Percentiles rank a stretch among this genome's conserved stretches.
These are phyloP conservation scores for Hydriomena furcata DNA, from an alignment of 2,888 invertebrate species.

Conservation along the genomic window DNA sequence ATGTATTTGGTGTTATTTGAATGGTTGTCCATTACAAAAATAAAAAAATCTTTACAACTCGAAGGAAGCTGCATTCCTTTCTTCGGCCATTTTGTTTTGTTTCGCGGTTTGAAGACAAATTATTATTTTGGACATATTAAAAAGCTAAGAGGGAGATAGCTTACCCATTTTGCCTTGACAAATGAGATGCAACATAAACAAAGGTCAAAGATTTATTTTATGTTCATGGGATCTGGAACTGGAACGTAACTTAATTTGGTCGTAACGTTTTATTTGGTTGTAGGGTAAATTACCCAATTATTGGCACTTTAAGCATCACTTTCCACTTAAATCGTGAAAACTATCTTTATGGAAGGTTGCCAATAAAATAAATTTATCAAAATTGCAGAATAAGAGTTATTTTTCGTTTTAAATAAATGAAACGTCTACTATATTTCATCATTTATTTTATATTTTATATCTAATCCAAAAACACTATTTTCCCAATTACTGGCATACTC, in stretches of 20 bases:
- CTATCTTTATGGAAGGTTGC: no score
- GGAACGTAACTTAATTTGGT: not conserved
- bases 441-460: no score
- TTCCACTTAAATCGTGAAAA: no score
- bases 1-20: slow-evolving; percentile 5
- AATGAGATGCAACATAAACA: not conserved
- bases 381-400: no score
- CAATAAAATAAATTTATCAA: no score
- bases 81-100: slow-evolving; percentile 67
- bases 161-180: not conserved
- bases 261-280: no score
- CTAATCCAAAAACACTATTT: no score
- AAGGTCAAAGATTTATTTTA: not conserved
- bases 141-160: not conserved
- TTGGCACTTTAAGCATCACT: no score
- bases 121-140: not conserved
- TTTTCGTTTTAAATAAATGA: no score
- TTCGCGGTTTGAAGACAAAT: not conserved
- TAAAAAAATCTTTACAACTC: slow-evolving; percentile 51
- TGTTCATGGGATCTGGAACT: not conserved
- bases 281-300: no score
- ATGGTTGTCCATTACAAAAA: not conserved
- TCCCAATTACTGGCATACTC: no score
- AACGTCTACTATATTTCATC: no score
- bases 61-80: slow-evolving; percentile 73